These are phyloP conservation scores for Sinocyclocheilus rhinocerous DNA, from an alignment of 2,113 vertebrate genomes.

Conservation along the genomic window DNA sequence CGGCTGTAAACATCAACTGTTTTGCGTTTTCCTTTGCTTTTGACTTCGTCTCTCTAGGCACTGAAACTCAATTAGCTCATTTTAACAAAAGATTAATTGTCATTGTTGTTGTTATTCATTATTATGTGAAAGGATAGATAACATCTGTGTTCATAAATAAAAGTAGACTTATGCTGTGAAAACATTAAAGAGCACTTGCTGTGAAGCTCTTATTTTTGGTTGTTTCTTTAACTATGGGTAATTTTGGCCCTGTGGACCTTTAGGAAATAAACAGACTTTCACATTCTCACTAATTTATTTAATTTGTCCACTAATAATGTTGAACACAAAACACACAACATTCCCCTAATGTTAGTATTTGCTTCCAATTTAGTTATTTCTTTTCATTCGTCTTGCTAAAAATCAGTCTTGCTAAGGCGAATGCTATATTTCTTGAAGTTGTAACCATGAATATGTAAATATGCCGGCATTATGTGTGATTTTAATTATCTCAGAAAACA, in stretches of 20 bases:
- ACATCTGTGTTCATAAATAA: conserved; percentile 2
- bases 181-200: not conserved
- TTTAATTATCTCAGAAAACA: not conserved
- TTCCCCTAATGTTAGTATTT: not conserved
- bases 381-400: not conserved
- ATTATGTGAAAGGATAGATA: not conserved
- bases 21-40: not conserved
- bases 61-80: not conserved
- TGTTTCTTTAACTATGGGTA: not conserved
- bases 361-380: not conserved
- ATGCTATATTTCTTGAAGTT: not conserved
- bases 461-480: too few species aligned
- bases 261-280: not conserved
- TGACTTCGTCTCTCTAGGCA: not conserved
- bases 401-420: not conserved
- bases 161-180: not conserved
- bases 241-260: not conserved
- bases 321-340: not conserved
- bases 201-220: not conserved
- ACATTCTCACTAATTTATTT: not conserved
- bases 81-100: conserved; percentile 1
- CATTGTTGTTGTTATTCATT: conserved; percentile 14
- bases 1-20: not conserved
- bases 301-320: not conserved
- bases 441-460: not conserved